Evolutionary conservation across 2,888 invertebrate genomes (phyloP).

Genomic region (Leuctra nigra): DNA sequence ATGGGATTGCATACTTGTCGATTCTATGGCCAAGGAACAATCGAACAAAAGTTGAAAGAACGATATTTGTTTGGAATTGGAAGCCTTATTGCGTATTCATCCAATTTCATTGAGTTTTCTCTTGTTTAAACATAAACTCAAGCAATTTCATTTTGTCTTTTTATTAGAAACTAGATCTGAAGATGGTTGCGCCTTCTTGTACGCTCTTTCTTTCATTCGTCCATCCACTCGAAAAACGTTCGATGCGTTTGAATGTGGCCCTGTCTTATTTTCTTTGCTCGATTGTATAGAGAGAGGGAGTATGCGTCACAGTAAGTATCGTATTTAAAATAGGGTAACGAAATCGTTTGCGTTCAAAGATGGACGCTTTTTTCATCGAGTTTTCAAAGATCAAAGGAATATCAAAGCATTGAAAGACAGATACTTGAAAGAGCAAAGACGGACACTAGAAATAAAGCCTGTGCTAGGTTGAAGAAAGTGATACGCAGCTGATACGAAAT

Average conservation of each 20-base stretch:
- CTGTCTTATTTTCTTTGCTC: background rate
- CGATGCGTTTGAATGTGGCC: constrained; percentile 3
- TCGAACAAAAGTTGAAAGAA: background rate
- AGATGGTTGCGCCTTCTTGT: background rate
- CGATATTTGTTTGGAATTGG: background rate
- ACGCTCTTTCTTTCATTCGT: background rate
- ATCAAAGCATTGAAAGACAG: background rate
- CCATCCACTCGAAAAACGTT: constrained; percentile 1
- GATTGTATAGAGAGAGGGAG: background rate
- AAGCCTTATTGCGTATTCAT: constrained; percentile 14
- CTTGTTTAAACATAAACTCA: constrained; percentile 1
- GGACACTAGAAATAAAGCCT: background rate
- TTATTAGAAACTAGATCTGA: constrained; percentile 2
- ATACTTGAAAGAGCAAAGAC: background rate
- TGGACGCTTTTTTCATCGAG: background rate
- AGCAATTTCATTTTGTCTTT: constrained; percentile 10
- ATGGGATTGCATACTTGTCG: too few species aligned
- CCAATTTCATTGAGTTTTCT: constrained; percentile 10
- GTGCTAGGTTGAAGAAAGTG: too few species aligned
- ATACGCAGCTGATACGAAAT: too few species aligned
- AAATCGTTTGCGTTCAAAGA: constrained; percentile 7
- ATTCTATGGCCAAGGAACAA: background rate
- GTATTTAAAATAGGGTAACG: constrained; percentile 6
- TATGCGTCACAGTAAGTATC: background rate
- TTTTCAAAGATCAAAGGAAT: background rate